Conservation (phyloP, 2,888 invertebrate species). For the Ctena decussata region DNA sequence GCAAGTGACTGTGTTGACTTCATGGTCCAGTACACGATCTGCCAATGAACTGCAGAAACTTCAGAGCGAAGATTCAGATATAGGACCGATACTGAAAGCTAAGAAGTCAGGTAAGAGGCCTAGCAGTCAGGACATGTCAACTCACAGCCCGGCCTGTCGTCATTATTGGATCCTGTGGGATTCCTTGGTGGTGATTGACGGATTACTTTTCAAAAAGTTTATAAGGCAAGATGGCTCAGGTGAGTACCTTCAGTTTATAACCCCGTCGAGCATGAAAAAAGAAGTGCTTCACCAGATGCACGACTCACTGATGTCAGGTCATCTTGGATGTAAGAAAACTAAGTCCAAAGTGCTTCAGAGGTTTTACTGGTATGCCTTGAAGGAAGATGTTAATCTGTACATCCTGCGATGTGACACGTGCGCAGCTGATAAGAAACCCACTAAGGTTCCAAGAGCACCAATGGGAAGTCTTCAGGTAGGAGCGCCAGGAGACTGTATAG, state of each 20-base stretch:
- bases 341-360: conserved; percentile 18
- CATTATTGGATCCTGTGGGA: conserved; percentile 43
- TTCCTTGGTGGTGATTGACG: too few relatives aligned
- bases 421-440: conserved; percentile 32
- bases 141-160: conserved; percentile 16
- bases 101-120: neutral
- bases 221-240: too few relatives aligned
- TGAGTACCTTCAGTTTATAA: neutral
- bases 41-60: too few relatives aligned
- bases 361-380: conserved; percentile 37
- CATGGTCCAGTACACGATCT: neutral
- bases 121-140: neutral
- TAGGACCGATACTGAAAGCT: neutral
- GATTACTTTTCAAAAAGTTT: too few relatives aligned
- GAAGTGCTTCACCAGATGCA: conserved; percentile 30
- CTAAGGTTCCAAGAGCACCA: conserved; percentile 26
- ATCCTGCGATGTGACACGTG: too few relatives aligned
- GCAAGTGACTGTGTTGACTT: too few relatives aligned
- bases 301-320: conserved; percentile 18
- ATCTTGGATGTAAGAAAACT: conserved; percentile 36
- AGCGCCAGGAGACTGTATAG: conserved; percentile 76
- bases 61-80: too few relatives aligned
- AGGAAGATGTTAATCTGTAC: too few relatives aligned
- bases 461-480: conserved; percentile 92
- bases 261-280: conserved; percentile 6